These are phyloP conservation scores for Psilopsiagon aymara DNA, from an alignment of 2,113 vertebrate species.

Conservation along the genomic window DNA sequence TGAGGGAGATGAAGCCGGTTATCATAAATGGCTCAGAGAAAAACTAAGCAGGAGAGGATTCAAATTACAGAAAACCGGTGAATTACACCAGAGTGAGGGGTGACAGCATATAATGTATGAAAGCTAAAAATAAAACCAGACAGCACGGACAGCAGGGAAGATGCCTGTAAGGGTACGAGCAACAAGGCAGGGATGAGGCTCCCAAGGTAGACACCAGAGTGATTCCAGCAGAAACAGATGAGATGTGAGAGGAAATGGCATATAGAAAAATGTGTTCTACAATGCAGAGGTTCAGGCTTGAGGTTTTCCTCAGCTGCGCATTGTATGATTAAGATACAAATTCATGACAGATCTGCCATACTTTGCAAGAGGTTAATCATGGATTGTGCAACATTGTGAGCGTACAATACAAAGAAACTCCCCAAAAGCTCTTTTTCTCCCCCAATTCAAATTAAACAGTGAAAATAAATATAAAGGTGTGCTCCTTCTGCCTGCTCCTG, in stretches of 20 bases:
- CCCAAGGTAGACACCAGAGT: neutral
- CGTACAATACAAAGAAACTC: fast-evolving
- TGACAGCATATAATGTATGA: neutral
- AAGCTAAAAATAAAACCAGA: slow-evolving; percentile 18
- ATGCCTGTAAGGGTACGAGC: neutral
- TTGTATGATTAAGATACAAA: neutral
- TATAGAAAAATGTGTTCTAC: neutral
- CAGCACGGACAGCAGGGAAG: neutral
- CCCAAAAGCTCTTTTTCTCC: neutral
- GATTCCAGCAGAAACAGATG: neutral
- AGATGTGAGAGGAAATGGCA: neutral
- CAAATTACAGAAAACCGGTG: neutral
- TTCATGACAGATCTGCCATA: neutral
- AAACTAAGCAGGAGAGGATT: neutral
- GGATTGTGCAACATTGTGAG: neutral
- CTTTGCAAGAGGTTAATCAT: neutral
- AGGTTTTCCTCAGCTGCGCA: neutral
- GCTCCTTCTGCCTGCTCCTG: neutral
- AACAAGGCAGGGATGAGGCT: neutral
- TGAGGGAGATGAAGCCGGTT: neutral
- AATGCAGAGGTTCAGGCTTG: neutral
- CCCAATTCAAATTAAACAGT: neutral
- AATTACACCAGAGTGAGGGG: neutral
- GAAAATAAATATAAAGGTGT: neutral
- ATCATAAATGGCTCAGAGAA: neutral